Conservation (phyloP, 2,113 vertebrate species). For the Sylvilagus bachmani region DNA sequence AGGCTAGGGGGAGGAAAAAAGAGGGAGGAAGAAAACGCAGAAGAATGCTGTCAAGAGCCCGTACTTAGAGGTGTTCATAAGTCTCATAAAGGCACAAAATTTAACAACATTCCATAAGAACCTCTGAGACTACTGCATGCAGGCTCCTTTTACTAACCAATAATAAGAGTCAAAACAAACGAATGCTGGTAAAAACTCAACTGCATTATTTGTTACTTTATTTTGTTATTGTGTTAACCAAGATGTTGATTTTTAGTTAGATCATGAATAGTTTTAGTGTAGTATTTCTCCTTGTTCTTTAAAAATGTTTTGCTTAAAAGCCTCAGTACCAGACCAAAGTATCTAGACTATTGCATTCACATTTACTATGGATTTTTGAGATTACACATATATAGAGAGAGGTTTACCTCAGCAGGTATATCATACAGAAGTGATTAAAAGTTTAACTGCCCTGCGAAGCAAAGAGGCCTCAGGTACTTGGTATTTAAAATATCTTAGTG, state of each 20-base stretch:
- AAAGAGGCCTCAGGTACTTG: neutral
- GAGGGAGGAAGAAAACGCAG: neutral
- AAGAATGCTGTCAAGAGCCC: neutral
- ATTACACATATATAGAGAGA: neutral
- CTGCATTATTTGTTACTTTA: neutral
- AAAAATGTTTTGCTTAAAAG: conserved; percentile 42
- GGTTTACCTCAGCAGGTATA: conserved; percentile 24
- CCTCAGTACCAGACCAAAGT: neutral
- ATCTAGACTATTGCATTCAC: neutral
- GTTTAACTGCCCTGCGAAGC: neutral
- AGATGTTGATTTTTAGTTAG: neutral
- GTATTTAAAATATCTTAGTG: conserved; percentile 10
- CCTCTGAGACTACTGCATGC: neutral
- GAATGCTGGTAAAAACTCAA: neutral
- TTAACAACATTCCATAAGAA: neutral
- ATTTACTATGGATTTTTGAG: conserved; percentile 14
- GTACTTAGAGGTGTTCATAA: conserved; percentile 2
- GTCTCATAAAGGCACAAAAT: neutral
- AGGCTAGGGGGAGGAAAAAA: neutral
- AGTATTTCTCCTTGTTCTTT: neutral
- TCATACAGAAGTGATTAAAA: neutral
- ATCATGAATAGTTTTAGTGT: neutral
- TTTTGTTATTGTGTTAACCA: neutral
- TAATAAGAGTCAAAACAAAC: neutral
- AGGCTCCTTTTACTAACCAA: conserved; percentile 44